Evolutionary conservation across 2,113 vertebrate genomes (phyloP).

Genomic region (Hippocampus barbouri): DNA sequence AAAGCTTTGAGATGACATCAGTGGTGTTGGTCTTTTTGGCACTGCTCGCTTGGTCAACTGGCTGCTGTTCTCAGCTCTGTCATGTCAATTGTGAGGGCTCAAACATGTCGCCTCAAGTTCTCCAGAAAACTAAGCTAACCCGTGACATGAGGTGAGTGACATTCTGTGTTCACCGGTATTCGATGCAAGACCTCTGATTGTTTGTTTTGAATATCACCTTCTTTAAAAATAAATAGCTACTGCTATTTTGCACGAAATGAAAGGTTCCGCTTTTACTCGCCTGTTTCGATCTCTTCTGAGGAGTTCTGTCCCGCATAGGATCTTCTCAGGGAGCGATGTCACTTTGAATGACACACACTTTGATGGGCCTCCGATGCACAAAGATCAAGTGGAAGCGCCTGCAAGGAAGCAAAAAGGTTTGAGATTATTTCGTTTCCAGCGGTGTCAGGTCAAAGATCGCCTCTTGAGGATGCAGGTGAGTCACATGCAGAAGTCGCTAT

Average conservation of each 20-base stretch:
- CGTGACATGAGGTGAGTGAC: slow-evolving; percentile 63
- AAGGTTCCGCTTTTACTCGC: not conserved
- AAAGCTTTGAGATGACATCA: slow-evolving; percentile 68
- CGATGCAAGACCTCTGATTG: no score
- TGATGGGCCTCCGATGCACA: slow-evolving; percentile 10
- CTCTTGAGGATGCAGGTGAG: slow-evolving; percentile 23
- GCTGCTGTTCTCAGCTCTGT: slow-evolving; percentile 15
- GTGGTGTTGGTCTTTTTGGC: slow-evolving; percentile 52
- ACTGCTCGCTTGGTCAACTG: slow-evolving; percentile 54
- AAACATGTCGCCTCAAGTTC: slow-evolving; percentile 14
- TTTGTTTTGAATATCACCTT: not conserved
- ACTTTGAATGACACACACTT: not conserved
- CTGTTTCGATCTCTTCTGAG: slow-evolving; percentile 20
- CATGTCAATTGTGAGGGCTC: slow-evolving; percentile 13
- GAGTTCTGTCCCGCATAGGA: not conserved
- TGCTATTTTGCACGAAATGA: not conserved
- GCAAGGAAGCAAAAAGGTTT: slow-evolving; percentile 7
- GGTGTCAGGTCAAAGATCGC: not conserved
- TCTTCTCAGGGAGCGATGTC: not conserved
- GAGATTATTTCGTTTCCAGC: not conserved
- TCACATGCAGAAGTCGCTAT: not conserved
- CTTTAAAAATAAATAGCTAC: not conserved
- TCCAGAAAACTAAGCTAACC: slow-evolving; percentile 17
- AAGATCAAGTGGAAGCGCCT: not conserved
- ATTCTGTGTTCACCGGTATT: not conserved